Evolutionary conservation across 2,888 invertebrate species (phyloP).

Genomic region (Philhelius pedissequus): DNA sequence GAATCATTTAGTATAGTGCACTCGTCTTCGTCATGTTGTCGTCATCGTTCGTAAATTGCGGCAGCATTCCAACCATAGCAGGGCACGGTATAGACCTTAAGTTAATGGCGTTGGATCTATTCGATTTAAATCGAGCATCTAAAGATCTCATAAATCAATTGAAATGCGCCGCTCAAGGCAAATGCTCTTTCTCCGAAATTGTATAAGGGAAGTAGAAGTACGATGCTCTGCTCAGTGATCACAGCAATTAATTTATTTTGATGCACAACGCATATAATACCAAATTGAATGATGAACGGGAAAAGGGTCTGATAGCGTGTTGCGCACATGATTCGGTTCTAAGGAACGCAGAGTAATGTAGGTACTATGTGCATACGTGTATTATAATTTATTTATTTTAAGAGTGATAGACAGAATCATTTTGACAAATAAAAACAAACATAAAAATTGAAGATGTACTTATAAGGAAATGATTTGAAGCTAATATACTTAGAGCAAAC

Average conservation of each 20-base stretch:
- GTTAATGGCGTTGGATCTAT: constrained; percentile 61
- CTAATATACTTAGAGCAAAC: too few relatives aligned
- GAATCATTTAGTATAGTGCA: constrained; percentile 54
- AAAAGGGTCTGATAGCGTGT: constrained; percentile 14
- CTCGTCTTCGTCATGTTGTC: background rate
- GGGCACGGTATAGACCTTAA: background rate
- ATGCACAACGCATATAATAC: background rate
- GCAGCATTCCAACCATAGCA: background rate
- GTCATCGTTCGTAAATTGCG: background rate
- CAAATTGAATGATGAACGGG: constrained; percentile 34
- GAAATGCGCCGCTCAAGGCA: constrained; percentile 45
- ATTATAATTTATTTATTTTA: too few relatives aligned
- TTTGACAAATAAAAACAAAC: too few relatives aligned
- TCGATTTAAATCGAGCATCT: constrained; percentile 65
- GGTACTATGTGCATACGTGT: too few relatives aligned
- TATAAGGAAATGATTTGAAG: too few relatives aligned
- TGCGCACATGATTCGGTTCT: background rate
- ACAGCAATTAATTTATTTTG: constrained; percentile 64
- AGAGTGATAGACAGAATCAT: too few relatives aligned
- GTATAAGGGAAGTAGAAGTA: background rate
- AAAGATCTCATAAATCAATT: constrained; percentile 64
- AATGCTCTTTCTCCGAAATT: constrained; percentile 4
- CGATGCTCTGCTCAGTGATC: background rate
- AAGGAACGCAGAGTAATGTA: constrained; percentile 9
- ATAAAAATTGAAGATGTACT: too few relatives aligned